Percentiles rank a stretch among this genome's conserved stretches.
Conservation (phyloP, 2,113 vertebrate species). For the Barbus barbus region DNA sequence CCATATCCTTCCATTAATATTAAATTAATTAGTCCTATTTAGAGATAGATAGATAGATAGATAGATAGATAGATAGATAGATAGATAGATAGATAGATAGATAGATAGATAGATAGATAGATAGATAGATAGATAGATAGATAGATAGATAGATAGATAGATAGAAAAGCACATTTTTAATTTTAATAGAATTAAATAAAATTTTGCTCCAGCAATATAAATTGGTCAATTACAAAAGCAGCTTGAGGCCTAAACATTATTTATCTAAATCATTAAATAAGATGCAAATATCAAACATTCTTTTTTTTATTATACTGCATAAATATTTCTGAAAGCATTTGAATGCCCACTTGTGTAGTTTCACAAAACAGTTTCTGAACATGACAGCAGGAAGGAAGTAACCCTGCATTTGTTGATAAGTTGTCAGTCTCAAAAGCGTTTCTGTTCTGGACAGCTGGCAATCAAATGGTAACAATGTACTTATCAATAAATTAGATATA, state of each 20-base stretch:
- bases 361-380: neutral
- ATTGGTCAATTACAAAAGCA: neutral
- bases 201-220: neutral
- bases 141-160: too few relatives aligned
- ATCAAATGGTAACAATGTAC: neutral
- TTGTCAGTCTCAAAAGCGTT: neutral
- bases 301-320: slow-evolving; percentile 37
- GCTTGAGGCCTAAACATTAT: neutral
- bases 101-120: too few relatives aligned
- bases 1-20: neutral
- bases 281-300: neutral
- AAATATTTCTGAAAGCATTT: neutral
- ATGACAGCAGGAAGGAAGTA: neutral
- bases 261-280: neutral
- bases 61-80: too few relatives aligned
- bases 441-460: neutral
- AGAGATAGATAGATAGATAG: too few relatives aligned
- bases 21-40: neutral
- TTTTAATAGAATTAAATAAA: neutral
- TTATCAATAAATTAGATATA: neutral
- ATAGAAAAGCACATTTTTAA: too few relatives aligned
- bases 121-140: too few relatives aligned
- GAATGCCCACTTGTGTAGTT: slow-evolving; percentile 24
- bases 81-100: too few relatives aligned
- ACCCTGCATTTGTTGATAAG: neutral